A percentile compares a stretch with the other conserved stretches of the same genome.
These are phyloP conservation scores for Drosophila watanabei DNA, from an alignment of 1,140 invertebrate species.

Conservation along the genomic window DNA sequence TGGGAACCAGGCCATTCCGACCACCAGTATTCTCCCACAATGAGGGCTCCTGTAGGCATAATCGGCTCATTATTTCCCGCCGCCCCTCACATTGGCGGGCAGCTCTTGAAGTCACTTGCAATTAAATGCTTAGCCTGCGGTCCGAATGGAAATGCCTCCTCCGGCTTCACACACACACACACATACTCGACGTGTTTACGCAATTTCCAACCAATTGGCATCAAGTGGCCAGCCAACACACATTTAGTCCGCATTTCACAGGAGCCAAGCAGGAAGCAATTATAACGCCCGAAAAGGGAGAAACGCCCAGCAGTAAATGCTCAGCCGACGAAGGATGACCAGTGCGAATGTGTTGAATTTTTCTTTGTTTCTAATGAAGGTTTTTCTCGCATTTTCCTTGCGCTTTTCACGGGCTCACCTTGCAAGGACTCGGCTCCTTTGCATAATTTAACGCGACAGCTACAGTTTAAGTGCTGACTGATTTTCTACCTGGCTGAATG, in stretches of 20 bases:
- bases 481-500: slow-evolving; percentile 65
- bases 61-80: slow-evolving; percentile 41
- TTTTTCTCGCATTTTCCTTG: slow-evolving; percentile 2
- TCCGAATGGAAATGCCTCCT: neutral
- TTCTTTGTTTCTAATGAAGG: slow-evolving; percentile 57
- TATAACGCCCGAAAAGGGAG: slow-evolving; percentile 29
- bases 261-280: slow-evolving; percentile 17
- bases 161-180: slow-evolving; percentile 8
- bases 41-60: slow-evolving; percentile 24
- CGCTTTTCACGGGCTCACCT: slow-evolving; percentile 13
- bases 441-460: slow-evolving; percentile 72
- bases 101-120: slow-evolving; percentile 53
- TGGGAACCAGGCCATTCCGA: slow-evolving; percentile 9
- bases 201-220: slow-evolving; percentile 71
- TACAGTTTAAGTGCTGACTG: slow-evolving; percentile 56
- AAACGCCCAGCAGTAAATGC: slow-evolving; percentile 33
- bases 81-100: slow-evolving; percentile 23
- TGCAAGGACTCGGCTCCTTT: slow-evolving; percentile 8
- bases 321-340: slow-evolving; percentile 44
- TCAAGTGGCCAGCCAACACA: slow-evolving; percentile 53
- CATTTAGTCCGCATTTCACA: slow-evolving; percentile 31
- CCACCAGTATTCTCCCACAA: slow-evolving; percentile 4
- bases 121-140: slow-evolving; percentile 53
- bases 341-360: slow-evolving; percentile 22
- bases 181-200: slow-evolving; percentile 46